Conservation (phyloP, 35 echinoderm and acorn worm species). For the Ptychodera flava region DNA sequence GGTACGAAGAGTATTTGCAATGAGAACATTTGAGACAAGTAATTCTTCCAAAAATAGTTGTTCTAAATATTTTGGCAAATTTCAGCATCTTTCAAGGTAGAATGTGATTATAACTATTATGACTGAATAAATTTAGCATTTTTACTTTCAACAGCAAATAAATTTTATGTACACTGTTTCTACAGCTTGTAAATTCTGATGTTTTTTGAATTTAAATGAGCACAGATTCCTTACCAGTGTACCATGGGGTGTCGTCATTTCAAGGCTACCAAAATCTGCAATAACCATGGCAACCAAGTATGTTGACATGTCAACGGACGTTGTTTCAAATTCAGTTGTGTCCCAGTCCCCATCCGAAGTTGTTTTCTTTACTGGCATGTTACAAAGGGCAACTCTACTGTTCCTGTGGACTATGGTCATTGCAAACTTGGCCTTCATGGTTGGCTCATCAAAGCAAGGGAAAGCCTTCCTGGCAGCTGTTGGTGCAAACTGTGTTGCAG, state of each 20-base stretch:
- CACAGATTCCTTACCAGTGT: not conserved
- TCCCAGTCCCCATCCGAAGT: conserved; percentile 12
- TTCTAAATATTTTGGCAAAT: too few relatives aligned
- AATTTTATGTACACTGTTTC: too few relatives aligned
- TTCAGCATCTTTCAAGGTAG: too few relatives aligned
- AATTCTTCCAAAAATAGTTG: too few relatives aligned
- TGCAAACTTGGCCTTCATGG: conserved; percentile 63
- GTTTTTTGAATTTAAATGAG: too few relatives aligned
- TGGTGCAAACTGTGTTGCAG: conserved; percentile 32
- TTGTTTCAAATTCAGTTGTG: conserved; percentile 34
- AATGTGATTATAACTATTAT: too few relatives aligned
- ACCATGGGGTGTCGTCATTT: conserved; percentile 19
- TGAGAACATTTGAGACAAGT: too few relatives aligned
- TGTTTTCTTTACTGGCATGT: conserved; percentile 35
- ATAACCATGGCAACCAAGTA: conserved; percentile 91
- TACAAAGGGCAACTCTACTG: conserved; percentile 37
- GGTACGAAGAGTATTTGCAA: too few relatives aligned
- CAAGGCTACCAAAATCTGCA: conserved; percentile 49
- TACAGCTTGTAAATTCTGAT: too few relatives aligned
- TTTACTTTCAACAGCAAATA: too few relatives aligned
- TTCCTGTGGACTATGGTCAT: conserved; percentile 36
- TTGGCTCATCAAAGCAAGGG: conserved; percentile 88
- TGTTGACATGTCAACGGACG: conserved; percentile 70
- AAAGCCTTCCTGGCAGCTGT: conserved; percentile 67
- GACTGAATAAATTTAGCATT: too few relatives aligned